These are phyloP conservation scores for Carterocephalus palaemon DNA, from an alignment of 2,888 invertebrate species.

Conservation along the genomic window DNA sequence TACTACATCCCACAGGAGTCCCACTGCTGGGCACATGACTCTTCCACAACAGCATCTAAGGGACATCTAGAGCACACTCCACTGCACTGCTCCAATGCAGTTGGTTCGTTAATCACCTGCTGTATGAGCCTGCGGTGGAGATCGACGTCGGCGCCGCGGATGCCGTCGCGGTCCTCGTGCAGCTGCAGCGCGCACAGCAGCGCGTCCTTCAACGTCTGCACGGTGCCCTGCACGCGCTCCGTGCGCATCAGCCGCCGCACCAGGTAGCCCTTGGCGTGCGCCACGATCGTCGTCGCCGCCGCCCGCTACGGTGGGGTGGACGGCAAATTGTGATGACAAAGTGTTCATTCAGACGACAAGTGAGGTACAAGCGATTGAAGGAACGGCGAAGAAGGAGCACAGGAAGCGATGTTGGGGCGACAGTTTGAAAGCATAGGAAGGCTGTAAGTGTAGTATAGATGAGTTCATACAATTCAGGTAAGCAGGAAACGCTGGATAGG, in stretches of 20 bases:
- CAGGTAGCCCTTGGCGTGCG: conserved; percentile 86
- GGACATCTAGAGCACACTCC: too few species aligned
- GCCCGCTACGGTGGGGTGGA: conserved; percentile 47
- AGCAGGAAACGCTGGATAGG: too few species aligned
- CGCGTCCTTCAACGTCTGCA: conserved; percentile 89
- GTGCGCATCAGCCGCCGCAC: conserved; percentile 89
- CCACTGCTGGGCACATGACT: too few species aligned
- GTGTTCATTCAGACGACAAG: not conserved
- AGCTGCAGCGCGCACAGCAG: conserved; percentile 86
- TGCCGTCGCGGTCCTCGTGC: conserved; percentile 80
- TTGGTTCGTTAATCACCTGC: too few species aligned
- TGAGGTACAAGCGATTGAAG: not conserved
- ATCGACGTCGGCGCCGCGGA: conserved; percentile 82
- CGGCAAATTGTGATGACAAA: conserved; percentile 49
- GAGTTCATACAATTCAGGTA: too few species aligned
- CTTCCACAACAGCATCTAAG: too few species aligned
- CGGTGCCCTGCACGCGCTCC: conserved; percentile 87
- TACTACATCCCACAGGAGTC: too few species aligned
- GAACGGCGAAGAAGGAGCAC: too few species aligned
- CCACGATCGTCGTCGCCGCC: conserved; percentile 84
- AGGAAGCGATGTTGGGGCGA: too few species aligned
- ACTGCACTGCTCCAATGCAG: too few species aligned
- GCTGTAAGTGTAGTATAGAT: too few species aligned
- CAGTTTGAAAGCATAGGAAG: too few species aligned
- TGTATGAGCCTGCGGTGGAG: conserved; percentile 86